Percentiles rank a stretch among this genome's conserved stretches.
phyloP scores from a whole-genome alignment of 2,113 vertebrate species.

The Illadopsis cleaveri region DNA sequence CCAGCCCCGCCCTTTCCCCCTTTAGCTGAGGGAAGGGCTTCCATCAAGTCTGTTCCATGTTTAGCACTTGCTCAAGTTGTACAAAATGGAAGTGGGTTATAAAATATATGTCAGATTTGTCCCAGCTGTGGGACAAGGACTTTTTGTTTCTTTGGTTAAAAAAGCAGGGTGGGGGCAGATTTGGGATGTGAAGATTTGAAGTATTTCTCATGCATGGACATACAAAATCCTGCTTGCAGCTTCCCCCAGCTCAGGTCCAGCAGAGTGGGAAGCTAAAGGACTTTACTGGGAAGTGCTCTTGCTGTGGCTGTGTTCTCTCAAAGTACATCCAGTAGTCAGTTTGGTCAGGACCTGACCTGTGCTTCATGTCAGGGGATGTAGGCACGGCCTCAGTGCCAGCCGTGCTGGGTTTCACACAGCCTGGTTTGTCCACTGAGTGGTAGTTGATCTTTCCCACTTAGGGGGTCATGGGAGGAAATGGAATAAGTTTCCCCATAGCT shows the following conservation, averaged over 20 bases:
- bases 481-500: not conserved
- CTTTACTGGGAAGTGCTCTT: rapidly evolving
- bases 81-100: not conserved
- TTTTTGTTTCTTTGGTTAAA: not conserved
- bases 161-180: not conserved
- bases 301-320: not conserved
- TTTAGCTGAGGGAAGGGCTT: not conserved
- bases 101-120: not conserved
- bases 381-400: not conserved
- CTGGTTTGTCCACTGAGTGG: not conserved
- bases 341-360: not conserved
- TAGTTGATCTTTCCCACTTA: not conserved
- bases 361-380: not conserved
- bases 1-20: not conserved
- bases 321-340: not conserved
- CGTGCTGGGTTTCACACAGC: not conserved
- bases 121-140: not conserved
- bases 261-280: not conserved
- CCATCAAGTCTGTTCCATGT: not conserved
- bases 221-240: not conserved
- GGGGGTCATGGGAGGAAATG: not conserved
- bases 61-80: not conserved
- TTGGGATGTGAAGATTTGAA: not conserved
- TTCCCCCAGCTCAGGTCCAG: not conserved
- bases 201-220: not conserved